Evolutionary conservation across 2,888 invertebrate genomes (phyloP).

Genomic region (Ligdia adustata): DNA sequence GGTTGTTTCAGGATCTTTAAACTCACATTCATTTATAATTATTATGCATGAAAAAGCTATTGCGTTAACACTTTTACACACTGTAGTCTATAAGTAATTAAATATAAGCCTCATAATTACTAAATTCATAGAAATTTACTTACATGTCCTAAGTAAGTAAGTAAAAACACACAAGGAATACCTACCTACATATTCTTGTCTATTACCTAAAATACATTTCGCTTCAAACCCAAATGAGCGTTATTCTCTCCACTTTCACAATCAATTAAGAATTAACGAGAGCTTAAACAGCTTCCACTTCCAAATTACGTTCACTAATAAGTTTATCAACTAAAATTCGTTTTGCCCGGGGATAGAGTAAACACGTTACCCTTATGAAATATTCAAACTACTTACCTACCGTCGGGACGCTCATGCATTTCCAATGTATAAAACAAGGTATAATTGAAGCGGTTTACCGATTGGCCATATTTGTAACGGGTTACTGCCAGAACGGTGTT

Average conservation of each 20-base stretch:
- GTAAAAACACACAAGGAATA: too few relatives aligned
- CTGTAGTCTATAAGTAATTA: too few relatives aligned
- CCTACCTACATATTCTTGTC: too few relatives aligned
- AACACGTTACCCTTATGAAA: constrained; percentile 33
- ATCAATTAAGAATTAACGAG: constrained; percentile 20
- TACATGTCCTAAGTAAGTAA: too few relatives aligned
- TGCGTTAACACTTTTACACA: too few relatives aligned
- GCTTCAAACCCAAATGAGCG: not conserved
- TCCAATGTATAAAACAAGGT: constrained; percentile 36
- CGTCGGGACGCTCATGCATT: constrained; percentile 34
- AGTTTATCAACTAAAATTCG: constrained; percentile 27
- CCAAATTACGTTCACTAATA: constrained; percentile 25
- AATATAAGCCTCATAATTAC: too few relatives aligned
- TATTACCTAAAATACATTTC: constrained; percentile 1
- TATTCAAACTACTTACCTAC: constrained; percentile 35
- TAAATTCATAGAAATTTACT: too few relatives aligned
- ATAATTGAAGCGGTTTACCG: constrained; percentile 42
- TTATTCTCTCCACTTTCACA: constrained; percentile 15
- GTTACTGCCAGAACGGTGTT: constrained; percentile 21
- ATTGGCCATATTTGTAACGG: constrained; percentile 36
- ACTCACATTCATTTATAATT: too few relatives aligned
- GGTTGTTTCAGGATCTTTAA: too few relatives aligned
- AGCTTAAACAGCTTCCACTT: constrained; percentile 15
- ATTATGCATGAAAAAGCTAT: too few relatives aligned
- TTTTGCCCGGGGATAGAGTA: constrained; percentile 14